Conservation (phyloP, 1,140 invertebrate genomes). For the Meloidogyne exigua region DNA sequence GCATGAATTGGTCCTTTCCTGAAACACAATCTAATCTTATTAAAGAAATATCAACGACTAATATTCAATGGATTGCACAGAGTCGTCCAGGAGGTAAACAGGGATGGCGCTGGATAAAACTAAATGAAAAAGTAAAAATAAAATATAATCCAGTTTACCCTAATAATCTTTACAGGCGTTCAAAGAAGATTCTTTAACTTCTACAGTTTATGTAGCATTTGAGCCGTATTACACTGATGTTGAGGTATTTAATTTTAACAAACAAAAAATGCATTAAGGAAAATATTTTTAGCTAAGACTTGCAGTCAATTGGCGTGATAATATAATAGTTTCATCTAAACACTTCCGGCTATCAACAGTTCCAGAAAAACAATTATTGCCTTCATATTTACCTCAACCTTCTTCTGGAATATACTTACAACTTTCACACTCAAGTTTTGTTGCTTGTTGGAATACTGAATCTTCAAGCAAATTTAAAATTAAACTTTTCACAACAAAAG, state of each 20-base stretch:
- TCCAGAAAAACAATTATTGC: background rate
- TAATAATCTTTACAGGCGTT: conserved; percentile 35
- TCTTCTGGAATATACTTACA: conserved; percentile 20
- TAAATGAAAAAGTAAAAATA: conserved; percentile 26
- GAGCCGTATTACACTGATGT: conserved; percentile 32
- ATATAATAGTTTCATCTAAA: conserved; percentile 35
- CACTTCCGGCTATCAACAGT: conserved; percentile 38
- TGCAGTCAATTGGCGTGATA: conserved; percentile 47
- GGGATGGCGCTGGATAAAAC: conserved; percentile 46
- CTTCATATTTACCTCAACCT: conserved; percentile 20
- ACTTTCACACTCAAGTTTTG: conserved; percentile 31
- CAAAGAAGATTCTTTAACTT: conserved; percentile 24
- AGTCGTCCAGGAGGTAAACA: conserved; percentile 21
- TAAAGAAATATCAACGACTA: conserved; percentile 46
- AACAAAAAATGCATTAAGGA: too few species aligned
- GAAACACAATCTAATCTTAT: conserved; percentile 29
- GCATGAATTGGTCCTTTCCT: conserved; percentile 49
- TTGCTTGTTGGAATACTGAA: conserved; percentile 31
- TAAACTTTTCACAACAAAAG: background rate
- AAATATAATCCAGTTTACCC: background rate
- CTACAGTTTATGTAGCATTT: conserved; percentile 45
- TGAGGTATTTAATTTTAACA: conserved; percentile 7
- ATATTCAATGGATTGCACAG: conserved; percentile 47
- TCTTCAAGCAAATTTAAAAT: background rate
- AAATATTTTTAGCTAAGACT: conserved; percentile 38